phyloP scores from a whole-genome alignment of 2,888 invertebrate species.

The Plebejus melissa region DNA sequence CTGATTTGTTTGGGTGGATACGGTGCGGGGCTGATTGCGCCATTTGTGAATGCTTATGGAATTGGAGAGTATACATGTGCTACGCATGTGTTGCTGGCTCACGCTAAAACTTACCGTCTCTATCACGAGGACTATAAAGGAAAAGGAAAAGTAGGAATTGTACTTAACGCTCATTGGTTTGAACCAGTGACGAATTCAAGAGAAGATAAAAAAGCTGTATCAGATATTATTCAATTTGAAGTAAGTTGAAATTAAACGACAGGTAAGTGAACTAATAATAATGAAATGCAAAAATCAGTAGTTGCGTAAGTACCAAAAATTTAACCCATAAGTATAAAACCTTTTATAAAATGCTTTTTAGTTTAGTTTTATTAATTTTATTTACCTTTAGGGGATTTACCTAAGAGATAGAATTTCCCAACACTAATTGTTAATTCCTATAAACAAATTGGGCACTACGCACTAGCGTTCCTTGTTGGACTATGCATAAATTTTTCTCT shows the following conservation, averaged over 20 bases:
- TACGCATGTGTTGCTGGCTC: not conserved
- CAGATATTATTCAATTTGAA: not conserved
- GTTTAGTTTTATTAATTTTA: too few relatives aligned
- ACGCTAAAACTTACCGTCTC: not conserved
- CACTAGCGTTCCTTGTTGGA: too few relatives aligned
- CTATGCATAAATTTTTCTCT: too few relatives aligned
- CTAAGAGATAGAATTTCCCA: too few relatives aligned
- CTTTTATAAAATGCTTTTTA: too few relatives aligned
- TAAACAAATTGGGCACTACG: too few relatives aligned
- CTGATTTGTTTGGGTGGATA: constrained; percentile 58
- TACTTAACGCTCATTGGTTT: not conserved
- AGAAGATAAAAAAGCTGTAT: not conserved
- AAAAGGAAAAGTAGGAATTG: not conserved
- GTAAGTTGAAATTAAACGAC: not conserved
- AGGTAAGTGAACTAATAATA: too few relatives aligned
- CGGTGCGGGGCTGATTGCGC: constrained; percentile 57
- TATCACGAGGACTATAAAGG: not conserved
- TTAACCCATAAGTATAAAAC: too few relatives aligned
- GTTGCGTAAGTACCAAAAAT: too few relatives aligned
- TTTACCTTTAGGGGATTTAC: too few relatives aligned
- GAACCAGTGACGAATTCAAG: not conserved
- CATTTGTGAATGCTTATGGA: constrained; percentile 36
- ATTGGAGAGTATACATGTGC: not conserved
- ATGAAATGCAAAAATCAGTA: too few relatives aligned
- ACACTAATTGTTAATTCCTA: too few relatives aligned